phyloP scores from a whole-genome alignment of 2,797 vertebrate genomes.

The Podarcis lilfordi region DNA sequence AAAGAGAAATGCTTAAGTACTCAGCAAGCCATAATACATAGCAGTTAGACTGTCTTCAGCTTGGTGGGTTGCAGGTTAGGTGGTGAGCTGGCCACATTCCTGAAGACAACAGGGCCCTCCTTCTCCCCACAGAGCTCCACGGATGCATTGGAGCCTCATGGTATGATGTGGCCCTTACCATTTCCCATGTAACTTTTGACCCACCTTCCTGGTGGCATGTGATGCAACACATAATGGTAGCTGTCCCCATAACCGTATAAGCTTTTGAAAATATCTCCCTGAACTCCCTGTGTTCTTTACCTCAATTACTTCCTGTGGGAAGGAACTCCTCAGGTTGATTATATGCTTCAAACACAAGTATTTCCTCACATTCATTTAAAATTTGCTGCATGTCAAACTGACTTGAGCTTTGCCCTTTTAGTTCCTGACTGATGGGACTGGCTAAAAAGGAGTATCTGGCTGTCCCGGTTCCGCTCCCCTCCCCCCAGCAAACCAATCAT shows the following conservation, averaged over 20 bases:
- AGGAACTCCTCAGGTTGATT: slow-evolving; percentile 63
- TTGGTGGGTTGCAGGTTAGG: not conserved
- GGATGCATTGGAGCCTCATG: not conserved
- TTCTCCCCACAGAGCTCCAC: not conserved
- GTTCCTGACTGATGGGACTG: slow-evolving; percentile 17
- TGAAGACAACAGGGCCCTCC: not conserved
- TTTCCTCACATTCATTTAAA: slow-evolving; percentile 65
- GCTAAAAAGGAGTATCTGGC: slow-evolving; percentile 7
- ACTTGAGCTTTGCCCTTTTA: slow-evolving; percentile 17
- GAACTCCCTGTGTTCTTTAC: slow-evolving; percentile 50
- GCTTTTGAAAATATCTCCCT: slow-evolving; percentile 55
- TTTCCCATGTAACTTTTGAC: not conserved
- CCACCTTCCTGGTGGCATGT: not conserved
- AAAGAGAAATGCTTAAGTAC: not conserved
- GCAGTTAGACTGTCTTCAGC: not conserved
- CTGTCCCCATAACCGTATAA: slow-evolving; percentile 29
- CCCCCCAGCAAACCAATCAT: slow-evolving; percentile 50
- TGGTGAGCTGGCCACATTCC: not conserved
- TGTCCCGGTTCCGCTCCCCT: not conserved
- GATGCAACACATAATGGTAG: not conserved
- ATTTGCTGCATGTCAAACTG: slow-evolving; percentile 51
- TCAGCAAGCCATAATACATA: no score
- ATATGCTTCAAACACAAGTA: slow-evolving; percentile 58
- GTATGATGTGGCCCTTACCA: not conserved
- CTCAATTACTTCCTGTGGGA: slow-evolving; percentile 60